Evolutionary conservation across 2,797 vertebrate genomes (phyloP).

Genomic region (Cirrhinus mrigala): DNA sequence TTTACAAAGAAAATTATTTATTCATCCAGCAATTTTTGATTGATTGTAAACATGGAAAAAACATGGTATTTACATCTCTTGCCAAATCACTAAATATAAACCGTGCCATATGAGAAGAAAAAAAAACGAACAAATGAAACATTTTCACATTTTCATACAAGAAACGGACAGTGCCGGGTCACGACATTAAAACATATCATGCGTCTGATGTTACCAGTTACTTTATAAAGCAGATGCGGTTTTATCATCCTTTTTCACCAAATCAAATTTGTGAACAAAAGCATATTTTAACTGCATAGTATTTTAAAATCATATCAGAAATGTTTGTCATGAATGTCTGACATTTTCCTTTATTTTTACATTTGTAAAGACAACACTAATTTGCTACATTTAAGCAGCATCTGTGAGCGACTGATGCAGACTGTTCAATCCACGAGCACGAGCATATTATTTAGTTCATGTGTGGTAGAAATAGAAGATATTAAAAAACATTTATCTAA

Average conservation of each 20-base stretch:
- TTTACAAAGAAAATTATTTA: slow-evolving; percentile 50
- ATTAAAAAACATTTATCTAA: slow-evolving; percentile 60
- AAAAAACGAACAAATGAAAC: slow-evolving; percentile 23
- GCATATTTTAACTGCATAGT: slow-evolving; percentile 49
- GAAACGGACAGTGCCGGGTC: slow-evolving; percentile 41
- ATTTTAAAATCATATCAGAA: slow-evolving; percentile 50
- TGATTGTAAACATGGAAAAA: slow-evolving; percentile 46
- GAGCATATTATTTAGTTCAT: slow-evolving; percentile 58
- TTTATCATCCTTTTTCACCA: slow-evolving; percentile 47
- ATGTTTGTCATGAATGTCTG: slow-evolving; percentile 48
- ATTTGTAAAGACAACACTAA: slow-evolving; percentile 52
- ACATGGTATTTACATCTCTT: slow-evolving; percentile 55
- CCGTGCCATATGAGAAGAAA: slow-evolving; percentile 64
- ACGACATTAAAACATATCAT: slow-evolving; percentile 33
- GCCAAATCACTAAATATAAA: slow-evolving; percentile 61
- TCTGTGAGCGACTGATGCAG: slow-evolving; percentile 54
- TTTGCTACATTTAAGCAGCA: slow-evolving; percentile 56
- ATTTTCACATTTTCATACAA: slow-evolving; percentile 40
- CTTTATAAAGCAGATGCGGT: slow-evolving; percentile 35
- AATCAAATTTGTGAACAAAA: slow-evolving; percentile 35
- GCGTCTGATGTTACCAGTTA: slow-evolving; percentile 16
- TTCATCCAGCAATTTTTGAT: slow-evolving; percentile 60
- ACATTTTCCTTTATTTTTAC: slow-evolving; percentile 59
- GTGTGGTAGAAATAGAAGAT: slow-evolving; percentile 63
- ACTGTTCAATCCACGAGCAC: slow-evolving; percentile 55